phyloP scores from a whole-genome alignment of 1,140 invertebrate genomes.

The Bombus huntii region DNA sequence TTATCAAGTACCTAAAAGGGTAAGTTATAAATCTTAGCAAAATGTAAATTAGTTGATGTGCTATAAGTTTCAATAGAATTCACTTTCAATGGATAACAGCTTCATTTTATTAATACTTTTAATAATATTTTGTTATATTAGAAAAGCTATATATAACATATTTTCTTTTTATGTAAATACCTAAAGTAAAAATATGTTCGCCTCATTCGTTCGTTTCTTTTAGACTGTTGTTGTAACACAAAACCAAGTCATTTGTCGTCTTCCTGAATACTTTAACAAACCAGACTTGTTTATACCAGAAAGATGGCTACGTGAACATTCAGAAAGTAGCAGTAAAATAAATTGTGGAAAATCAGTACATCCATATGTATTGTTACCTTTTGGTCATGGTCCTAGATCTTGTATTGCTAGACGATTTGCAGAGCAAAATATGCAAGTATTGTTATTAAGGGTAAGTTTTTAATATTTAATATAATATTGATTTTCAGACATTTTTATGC shows the following conservation, averaged over 20 bases:
- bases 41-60: too few relatives aligned
- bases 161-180: background rate
- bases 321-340: conserved; percentile 71
- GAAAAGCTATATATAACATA: background rate
- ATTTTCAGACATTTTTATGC: background rate
- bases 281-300: conserved; percentile 89
- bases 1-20: conserved; percentile 92
- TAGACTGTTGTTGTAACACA: conserved; percentile 94
- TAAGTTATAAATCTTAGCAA: conserved; percentile 81
- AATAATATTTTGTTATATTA: background rate
- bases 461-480: too few relatives aligned
- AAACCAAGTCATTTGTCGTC: conserved; percentile 90
- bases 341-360: conserved; percentile 83
- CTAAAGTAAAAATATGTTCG: background rate
- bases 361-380: conserved; percentile 92
- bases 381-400: conserved; percentile 93
- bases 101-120: background rate
- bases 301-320: conserved; percentile 85
- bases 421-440: conserved; percentile 92
- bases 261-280: conserved; percentile 87
- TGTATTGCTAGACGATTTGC: conserved; percentile 95
- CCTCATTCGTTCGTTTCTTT: conserved; percentile 67
- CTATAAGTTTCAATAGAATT: background rate
- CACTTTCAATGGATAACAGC: background rate
- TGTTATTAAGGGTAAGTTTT: conserved; percentile 88